Evolutionary conservation across 2,797 vertebrate species (phyloP), one percentile per base, ranked within the genome.

Genomic region (Parauchenoglanis ngamensis): DNA sequence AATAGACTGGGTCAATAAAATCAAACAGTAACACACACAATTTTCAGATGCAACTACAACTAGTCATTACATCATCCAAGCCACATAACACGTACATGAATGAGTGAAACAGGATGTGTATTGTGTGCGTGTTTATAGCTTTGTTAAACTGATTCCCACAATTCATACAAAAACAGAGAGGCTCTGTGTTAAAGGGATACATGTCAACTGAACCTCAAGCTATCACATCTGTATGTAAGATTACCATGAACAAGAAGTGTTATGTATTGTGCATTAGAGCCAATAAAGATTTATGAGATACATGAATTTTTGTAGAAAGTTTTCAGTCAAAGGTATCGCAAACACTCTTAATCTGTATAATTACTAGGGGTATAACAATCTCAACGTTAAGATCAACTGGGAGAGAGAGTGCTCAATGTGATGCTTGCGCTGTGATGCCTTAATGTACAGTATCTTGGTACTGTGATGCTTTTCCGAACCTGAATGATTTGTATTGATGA

Each of bases 1-100:
- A 67, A 83, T 83, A 83, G 80, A 63, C 23, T 2, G 25, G 52
- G 21, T 72, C 49, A 73, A 85, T 75, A 59, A 49, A 85, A 85
- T 49, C 25, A 49, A 61, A 85, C 40, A 44, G 77, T 61, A 40
- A 12, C 63, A 70, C 44, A 83, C 46, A 68, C 81, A 68, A 54
- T 83, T 28, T 21, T 54, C 31, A 83, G 17, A 13, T 54, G 7
- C 25, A 65, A 46, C 76, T 57, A 28, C 59, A 67, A 11, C 44
- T 49, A 21, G 15, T 83, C 46, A 82, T 65, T 8, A 67, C 44
- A 83, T 67, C 61, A 70, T 68, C 49, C 10, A 68, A 52, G 44
- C 11, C 46, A 68, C 21, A 7, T 67, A n/a, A 52, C 81, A 35
- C 25, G 31, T 10, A 70, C 17, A 68, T 44, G 81, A 31, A 28